phyloP scores from a whole-genome alignment of 1,140 invertebrate species.

The Bombyx mori region DNA sequence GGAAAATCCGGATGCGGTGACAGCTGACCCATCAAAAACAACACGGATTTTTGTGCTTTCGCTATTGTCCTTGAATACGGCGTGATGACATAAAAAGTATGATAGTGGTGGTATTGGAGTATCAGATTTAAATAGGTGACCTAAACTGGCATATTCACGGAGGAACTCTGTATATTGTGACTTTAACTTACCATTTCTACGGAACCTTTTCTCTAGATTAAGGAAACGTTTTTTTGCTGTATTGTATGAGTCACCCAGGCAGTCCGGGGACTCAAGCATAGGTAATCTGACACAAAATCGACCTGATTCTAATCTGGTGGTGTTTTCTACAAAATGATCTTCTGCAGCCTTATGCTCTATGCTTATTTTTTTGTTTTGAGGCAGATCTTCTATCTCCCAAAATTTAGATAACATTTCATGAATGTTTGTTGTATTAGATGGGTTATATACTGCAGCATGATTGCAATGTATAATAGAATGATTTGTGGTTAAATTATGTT shows the following conservation, averaged over 20 bases:
- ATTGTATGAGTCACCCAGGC: constrained; percentile 30
- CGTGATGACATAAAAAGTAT: constrained; percentile 13
- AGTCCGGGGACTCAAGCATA: constrained; percentile 19
- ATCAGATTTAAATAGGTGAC: too few relatives aligned
- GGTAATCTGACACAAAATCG: constrained; percentile 26
- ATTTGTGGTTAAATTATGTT: too few relatives aligned
- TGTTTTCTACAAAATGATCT: too few relatives aligned
- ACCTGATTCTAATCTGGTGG: constrained; percentile 7
- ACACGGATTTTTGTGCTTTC: constrained; percentile 14
- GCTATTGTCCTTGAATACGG: constrained; percentile 11
- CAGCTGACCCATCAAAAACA: constrained; percentile 11
- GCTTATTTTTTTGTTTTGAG: too few relatives aligned
- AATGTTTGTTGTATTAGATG: too few relatives aligned
- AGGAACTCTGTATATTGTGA: constrained; percentile 18
- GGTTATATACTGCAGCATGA: too few relatives aligned
- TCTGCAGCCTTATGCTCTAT: too few relatives aligned
- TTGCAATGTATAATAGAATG: too few relatives aligned
- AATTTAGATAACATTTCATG: too few relatives aligned
- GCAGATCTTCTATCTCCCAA: too few relatives aligned
- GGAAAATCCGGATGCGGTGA: constrained; percentile 1
- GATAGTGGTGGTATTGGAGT: too few relatives aligned
- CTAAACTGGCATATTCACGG: constrained; percentile 3
- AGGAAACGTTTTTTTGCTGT: constrained; percentile 25
- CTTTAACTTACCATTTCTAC: constrained; percentile 8
- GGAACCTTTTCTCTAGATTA: constrained; percentile 22